These are phyloP conservation scores for Porites evermanni DNA, from an alignment of 92 coral and sea anemone genomes.

Conservation along the genomic window DNA sequence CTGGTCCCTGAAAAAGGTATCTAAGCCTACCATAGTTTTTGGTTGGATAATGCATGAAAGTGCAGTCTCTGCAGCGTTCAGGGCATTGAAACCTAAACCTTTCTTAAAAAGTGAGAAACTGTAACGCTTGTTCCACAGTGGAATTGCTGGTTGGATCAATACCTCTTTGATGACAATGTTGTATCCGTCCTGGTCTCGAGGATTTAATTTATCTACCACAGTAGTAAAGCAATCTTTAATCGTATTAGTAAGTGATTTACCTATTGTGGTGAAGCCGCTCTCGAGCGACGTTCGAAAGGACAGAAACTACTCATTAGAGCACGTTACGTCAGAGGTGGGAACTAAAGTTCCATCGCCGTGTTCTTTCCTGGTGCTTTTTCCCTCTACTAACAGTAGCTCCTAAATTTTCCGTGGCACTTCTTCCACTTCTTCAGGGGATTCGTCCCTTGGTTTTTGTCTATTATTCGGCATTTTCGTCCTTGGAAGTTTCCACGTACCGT, in stretches of 20 bases:
- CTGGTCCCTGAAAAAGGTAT: no score
- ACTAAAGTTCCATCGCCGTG: not conserved
- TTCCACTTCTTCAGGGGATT: not conserved
- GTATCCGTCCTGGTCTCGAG: constrained; percentile 12
- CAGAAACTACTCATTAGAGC: constrained; percentile 10
- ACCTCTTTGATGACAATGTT: constrained; percentile 53
- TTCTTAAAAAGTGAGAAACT: constrained; percentile 43
- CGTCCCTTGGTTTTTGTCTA: not conserved
- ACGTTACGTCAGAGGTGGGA: not conserved
- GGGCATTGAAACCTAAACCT: constrained; percentile 44
- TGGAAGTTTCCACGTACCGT: not conserved
- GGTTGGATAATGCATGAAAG: constrained; percentile 31
- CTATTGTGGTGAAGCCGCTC: not conserved
- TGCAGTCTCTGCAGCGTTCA: constrained; percentile 53
- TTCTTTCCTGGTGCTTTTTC: not conserved
- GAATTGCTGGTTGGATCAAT: constrained; percentile 51
- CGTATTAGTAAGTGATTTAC: constrained; percentile 1
- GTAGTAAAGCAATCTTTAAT: not conserved
- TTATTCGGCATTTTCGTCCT: not conserved
- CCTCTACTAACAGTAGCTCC: not conserved
- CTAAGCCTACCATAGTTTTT: not conserved
- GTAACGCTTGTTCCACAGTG: constrained; percentile 35
- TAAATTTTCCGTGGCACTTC: no score
- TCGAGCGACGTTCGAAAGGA: not conserved
- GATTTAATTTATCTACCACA: not conserved